Evolutionary conservation across 2,797 vertebrate genomes (phyloP), one percentile per base, ranked within the genome.

Genomic region (Heteromormyrus szaboi): DNA sequence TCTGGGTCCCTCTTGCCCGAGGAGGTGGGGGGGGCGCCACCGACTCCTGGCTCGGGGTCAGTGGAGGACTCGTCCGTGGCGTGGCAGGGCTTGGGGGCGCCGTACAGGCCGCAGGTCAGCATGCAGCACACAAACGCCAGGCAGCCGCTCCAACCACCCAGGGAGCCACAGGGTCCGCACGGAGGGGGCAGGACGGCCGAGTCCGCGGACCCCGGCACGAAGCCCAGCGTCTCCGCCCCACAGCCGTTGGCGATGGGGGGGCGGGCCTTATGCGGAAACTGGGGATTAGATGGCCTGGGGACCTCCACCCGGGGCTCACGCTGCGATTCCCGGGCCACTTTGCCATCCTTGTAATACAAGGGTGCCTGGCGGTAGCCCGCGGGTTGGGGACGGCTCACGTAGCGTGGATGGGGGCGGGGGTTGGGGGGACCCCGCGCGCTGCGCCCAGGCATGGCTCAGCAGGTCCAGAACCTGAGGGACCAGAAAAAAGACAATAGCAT

Each of bases 111-210:
- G 8, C 97, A 99, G 90, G 97, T 98, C 92, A 99, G 94, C 29
- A 99, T 94, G 87, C 97, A 99, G 92, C 98, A 99, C 90, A 99
- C 94, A 33, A 98, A 95, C 0, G 97, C 95, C 91, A 96, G 97
- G 88, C 97, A 99, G 8, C 95, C 93, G 53, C 95, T 96, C 98
- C 98, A 99, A 72, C 97, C 97, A 54, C 97, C 97, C 89, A 96
- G 93, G 0, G 97, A 95, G 17, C 96, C 94, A 48, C 97, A 97
- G 25, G 97, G 96, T 76, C 96, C 97, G 83, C 98, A 98, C 0
- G 94, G 88, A 8, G 93, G 93, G 53, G 93, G 92, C 85, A 88
- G 88, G 0, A 92, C 90, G 0, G 96, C 91, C 0, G 93, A 33
- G 54, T 98, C 97, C 0, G 97, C 96, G 0, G 98, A 96, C 0